Evolutionary conservation across 2,888 invertebrate genomes (phyloP).

Genomic region (Drosophila pseudotakahashii): DNA sequence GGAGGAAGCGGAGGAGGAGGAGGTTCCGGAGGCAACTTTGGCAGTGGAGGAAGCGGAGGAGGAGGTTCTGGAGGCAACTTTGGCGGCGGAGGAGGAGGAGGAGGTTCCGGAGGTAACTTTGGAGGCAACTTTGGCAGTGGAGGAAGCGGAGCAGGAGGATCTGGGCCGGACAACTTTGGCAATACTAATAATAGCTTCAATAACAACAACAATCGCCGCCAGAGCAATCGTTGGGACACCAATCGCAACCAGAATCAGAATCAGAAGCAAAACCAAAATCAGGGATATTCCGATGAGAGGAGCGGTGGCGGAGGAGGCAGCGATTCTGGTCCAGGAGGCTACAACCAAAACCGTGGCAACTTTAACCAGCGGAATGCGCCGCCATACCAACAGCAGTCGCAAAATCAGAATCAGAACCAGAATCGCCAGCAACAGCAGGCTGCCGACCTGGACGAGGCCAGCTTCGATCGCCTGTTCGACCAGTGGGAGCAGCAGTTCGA

Average conservation of each 20-base stretch:
- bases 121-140: slow-evolving; percentile 1
- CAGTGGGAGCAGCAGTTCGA: slow-evolving; percentile 97
- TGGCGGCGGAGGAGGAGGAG: not conserved
- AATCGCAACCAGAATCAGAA: slow-evolving; percentile 17
- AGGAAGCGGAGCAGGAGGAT: not conserved
- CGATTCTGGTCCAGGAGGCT: not conserved
- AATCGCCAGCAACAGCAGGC: slow-evolving; percentile 87
- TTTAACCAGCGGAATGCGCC: slow-evolving; percentile 37
- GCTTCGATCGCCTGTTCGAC: slow-evolving; percentile 94
- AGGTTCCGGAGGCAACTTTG: not conserved
- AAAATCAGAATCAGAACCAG: slow-evolving; percentile 90
- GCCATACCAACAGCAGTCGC: slow-evolving; percentile 85
- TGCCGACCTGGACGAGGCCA: slow-evolving; percentile 89
- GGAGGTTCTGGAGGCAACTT: not conserved
- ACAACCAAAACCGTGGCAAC: slow-evolving; percentile 22
- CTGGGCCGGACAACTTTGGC: slow-evolving; percentile 25
- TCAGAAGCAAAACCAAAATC: not conserved
- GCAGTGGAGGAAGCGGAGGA: not conserved
- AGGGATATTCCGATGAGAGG: slow-evolving; percentile 14
- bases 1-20: not conserved
- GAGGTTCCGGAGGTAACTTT: not conserved
- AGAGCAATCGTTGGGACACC: slow-evolving; percentile 30
- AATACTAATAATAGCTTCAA: slow-evolving; percentile 16
- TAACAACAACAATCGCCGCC: slow-evolving; percentile 31
- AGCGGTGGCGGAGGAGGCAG: not conserved